These are phyloP conservation scores for Orthosia gracilis DNA, from an alignment of 2,888 invertebrate species.

Conservation along the genomic window DNA sequence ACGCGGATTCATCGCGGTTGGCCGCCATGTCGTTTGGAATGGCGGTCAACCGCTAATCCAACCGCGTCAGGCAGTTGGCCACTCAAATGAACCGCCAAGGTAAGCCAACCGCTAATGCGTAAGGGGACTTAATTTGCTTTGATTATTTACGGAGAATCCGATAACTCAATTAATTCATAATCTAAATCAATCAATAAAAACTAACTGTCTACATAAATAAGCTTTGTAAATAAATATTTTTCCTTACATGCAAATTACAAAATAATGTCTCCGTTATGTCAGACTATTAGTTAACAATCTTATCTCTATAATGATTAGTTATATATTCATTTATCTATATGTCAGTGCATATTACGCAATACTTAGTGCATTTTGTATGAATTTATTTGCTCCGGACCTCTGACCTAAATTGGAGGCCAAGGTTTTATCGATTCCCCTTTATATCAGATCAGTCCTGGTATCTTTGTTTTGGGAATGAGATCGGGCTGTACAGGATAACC, in stretches of 20 bases:
- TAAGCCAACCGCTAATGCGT: no score
- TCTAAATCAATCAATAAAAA: slow-evolving; percentile 11
- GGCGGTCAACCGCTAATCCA: no score
- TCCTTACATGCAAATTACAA: slow-evolving; percentile 4
- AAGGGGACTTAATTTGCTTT: not conserved
- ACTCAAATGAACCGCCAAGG: no score
- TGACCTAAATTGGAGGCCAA: slow-evolving; percentile 20
- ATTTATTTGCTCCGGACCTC: slow-evolving; percentile 17
- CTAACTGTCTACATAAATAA: not conserved
- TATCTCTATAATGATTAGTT: slow-evolving; percentile 14
- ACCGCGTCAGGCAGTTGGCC: no score
- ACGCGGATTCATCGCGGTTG: no score
- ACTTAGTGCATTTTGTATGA: slow-evolving; percentile 23
- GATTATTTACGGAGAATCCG: not conserved
- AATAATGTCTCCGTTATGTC: slow-evolving; percentile 12
- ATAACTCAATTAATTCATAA: not conserved
- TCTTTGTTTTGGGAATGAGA: not conserved
- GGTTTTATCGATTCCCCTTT: slow-evolving; percentile 6
- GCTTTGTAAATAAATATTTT: slow-evolving; percentile 25
- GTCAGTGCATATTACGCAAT: slow-evolving; percentile 39
- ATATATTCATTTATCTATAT: slow-evolving; percentile 2
- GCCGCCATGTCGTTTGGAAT: no score
- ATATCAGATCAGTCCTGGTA: not conserved
- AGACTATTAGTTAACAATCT: slow-evolving; percentile 14
- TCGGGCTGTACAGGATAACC: no score